These are phyloP conservation scores for Brachionus rubens DNA, from an alignment of 1,140 invertebrate genomes.

Conservation along the genomic window DNA sequence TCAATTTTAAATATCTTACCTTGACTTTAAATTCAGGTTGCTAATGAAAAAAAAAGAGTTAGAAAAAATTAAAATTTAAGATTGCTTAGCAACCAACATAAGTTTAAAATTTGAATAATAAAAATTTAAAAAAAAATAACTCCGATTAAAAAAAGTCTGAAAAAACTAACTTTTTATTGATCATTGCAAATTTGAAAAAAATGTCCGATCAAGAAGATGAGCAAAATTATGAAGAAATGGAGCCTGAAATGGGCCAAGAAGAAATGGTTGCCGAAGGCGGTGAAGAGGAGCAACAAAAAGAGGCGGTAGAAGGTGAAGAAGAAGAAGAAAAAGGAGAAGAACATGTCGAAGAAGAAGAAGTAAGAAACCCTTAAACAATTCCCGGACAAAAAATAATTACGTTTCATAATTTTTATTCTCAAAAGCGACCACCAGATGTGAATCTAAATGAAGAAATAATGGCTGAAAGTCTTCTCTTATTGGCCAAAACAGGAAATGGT, in stretches of 20 bases:
- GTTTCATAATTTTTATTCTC: background rate
- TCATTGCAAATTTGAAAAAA: too few species aligned
- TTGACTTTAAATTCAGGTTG: background rate
- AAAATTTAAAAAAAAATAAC: constrained; percentile 15
- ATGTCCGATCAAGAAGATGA: constrained; percentile 34
- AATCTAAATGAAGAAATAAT: constrained; percentile 56
- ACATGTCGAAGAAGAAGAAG: constrained; percentile 49
- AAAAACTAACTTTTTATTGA: background rate
- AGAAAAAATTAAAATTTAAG: too few species aligned
- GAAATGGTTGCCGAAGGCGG: background rate
- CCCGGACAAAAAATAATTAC: constrained; percentile 46
- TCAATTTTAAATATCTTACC: too few species aligned
- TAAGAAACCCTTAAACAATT: background rate
- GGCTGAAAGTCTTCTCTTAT: constrained; percentile 55
- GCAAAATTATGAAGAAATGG: constrained; percentile 21
- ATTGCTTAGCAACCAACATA: constrained; percentile 13
- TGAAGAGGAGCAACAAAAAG: constrained; percentile 45
- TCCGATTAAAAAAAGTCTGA: background rate
- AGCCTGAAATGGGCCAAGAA: background rate
- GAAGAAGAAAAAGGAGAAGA: constrained; percentile 48
- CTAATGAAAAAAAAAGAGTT: constrained; percentile 5
- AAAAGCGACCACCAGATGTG: constrained; percentile 54
- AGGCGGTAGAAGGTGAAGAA: constrained; percentile 47
- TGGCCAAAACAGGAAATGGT: constrained; percentile 60
- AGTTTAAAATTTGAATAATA: constrained; percentile 22